Evolutionary conservation across 1,140 invertebrate genomes (phyloP), one percentile per base, ranked within the genome.

Genomic region (Eurytemora carolleeae): DNA sequence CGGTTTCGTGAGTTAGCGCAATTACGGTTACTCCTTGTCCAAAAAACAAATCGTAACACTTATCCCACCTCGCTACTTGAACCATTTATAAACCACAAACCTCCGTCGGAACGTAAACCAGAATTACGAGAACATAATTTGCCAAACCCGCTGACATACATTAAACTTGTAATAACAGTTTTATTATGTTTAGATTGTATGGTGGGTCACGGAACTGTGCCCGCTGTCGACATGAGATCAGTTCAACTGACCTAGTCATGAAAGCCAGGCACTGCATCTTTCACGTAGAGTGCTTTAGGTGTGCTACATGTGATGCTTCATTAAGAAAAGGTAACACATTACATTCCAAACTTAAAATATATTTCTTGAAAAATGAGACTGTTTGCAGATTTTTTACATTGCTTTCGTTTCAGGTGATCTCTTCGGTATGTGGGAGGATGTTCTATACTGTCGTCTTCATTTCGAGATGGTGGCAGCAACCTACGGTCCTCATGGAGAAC

Each of bases 211-310:
- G 52, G 64, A 93, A 94, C 75, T 94, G 90, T 77, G 86, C 90
- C 76, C 93, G 92, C 74, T 98, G 94, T 76, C 84, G 84, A 63
- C 76, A 81, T 66, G 84, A 82, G 65, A 96, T 98, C 76, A 87
- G 84, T 72, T 92, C 90, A 77, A 92, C 85, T 73, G 93, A 98
- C 75, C 90, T 94, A 73, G 93, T 98, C 70, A 97, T 98, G 92
- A 79, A 91, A 63, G 93, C 92, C 56, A 86, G 89, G 69, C 88
- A 83, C 76, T 92, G 94, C 75, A 92, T 96, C 69, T 98, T 94
- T 76, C 94, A 98, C 77, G 85, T 95, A 70, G 87, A 95, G 71
- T 98, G 94, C 74, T 62, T 62, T 24, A 52, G 60, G n/a, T 62
- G 60, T 57, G n/a, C 24, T 3, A 25, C 2, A 1, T 62, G 60